Conservation (phyloP, 2,113 vertebrate genomes). For the Corythornis madagascariensis region DNA sequence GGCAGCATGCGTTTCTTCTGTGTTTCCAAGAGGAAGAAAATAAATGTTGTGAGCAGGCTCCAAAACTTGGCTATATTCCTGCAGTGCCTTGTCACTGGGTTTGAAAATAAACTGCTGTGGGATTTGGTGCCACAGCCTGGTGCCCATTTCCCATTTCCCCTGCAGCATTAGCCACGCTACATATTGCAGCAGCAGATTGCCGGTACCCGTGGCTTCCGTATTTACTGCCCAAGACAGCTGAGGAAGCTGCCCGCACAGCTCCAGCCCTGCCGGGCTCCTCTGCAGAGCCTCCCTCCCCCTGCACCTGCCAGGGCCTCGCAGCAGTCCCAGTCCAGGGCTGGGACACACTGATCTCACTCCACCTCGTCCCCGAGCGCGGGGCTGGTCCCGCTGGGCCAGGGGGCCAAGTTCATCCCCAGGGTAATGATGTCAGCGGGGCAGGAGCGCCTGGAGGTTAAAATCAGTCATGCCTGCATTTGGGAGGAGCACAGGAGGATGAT, state of each 20-base stretch:
- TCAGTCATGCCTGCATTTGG: not conserved
- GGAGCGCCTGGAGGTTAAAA: not conserved
- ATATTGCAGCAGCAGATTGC: slow-evolving; percentile 22
- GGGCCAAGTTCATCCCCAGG: slow-evolving; percentile 1
- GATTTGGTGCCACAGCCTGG: slow-evolving; percentile 14
- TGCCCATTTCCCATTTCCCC: slow-evolving; percentile 12
- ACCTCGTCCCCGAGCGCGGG: not conserved
- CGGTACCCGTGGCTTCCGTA: not conserved
- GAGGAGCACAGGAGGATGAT: not conserved
- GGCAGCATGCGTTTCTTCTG: not conserved
- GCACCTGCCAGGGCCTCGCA: not conserved
- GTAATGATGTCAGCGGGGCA: slow-evolving; percentile 13
- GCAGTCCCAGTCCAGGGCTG: rapidly evolving
- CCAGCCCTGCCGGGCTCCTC: not conserved
- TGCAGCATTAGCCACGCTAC: not conserved
- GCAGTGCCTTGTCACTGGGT: not conserved
- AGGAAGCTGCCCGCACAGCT: not conserved
- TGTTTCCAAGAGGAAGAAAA: not conserved
- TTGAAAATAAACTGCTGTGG: slow-evolving; percentile 47
- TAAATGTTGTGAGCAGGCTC: not conserved
- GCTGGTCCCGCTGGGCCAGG: not conserved
- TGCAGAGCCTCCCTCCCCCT: not conserved
- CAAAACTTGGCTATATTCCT: not conserved
- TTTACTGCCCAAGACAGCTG: not conserved
- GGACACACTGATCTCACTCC: not conserved